These are phyloP conservation scores for Lepidostoma basale DNA, from an alignment of 1,140 invertebrate species.

Conservation along the genomic window DNA sequence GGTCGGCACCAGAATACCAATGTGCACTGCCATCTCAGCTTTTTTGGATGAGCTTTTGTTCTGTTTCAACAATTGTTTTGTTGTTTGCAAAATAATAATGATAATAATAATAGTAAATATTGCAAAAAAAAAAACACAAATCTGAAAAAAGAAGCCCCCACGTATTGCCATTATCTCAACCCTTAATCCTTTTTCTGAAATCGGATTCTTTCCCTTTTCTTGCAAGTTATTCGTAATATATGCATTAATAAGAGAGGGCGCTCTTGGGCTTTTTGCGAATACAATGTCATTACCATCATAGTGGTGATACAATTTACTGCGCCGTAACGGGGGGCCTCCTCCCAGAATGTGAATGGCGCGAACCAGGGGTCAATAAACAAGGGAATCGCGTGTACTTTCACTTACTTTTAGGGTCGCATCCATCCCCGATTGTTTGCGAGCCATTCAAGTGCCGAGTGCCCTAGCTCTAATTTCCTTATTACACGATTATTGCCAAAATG, in stretches of 20 bases:
- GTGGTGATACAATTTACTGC: slow-evolving; percentile 34
- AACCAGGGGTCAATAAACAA: slow-evolving; percentile 27
- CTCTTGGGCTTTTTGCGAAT: neutral
- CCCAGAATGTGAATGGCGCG: slow-evolving; percentile 18
- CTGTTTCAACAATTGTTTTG: too few species aligned
- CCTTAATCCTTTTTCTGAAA: slow-evolving; percentile 24
- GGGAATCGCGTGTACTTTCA: slow-evolving; percentile 1
- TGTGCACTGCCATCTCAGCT: too few species aligned
- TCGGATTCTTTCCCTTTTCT: neutral
- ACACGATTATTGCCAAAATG: too few species aligned
- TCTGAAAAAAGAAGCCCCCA: neutral
- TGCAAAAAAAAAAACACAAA: too few species aligned
- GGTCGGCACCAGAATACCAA: too few species aligned
- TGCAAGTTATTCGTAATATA: slow-evolving; percentile 28
- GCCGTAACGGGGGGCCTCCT: slow-evolving; percentile 3
- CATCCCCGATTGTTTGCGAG: neutral
- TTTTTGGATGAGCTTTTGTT: too few species aligned
- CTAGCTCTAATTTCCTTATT: too few species aligned
- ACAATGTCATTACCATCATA: slow-evolving; percentile 30
- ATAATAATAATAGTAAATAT: too few species aligned
- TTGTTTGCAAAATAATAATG: too few species aligned
- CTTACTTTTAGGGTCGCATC: slow-evolving; percentile 4
- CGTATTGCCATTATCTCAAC: slow-evolving; percentile 14
- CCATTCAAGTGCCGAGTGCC: too few species aligned
- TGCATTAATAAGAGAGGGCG: slow-evolving; percentile 24